Base-by-base conservation (phyloP, 2,888 invertebrate genomes). In the Lottia gigantea region DNA sequence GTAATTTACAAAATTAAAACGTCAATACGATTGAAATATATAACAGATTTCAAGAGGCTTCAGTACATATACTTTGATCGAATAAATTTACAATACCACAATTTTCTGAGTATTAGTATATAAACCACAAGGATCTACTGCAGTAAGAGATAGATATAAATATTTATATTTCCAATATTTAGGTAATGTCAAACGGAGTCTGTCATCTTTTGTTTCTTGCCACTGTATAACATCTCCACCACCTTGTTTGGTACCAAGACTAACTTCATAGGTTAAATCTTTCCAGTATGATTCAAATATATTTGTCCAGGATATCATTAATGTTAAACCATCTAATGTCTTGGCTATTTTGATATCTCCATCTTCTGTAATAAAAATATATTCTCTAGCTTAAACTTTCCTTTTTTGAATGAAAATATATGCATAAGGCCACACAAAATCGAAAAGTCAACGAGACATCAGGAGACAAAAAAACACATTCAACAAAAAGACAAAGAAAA, bases 81-180 rank as follows among this genome's bases (percentile, higher is more conserved):
- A 31, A 4, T 31, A 40, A 8, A 19, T 55, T n/a, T 55, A 55
- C 23, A 55, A 23, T 19, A 55, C 23, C 8, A 55, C n/a, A 19
- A 19, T 55, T 19, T 55, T n/a, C 23, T 8, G n/a, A 11, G 12
- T n/a, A 55, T n/a, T n/a, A 11, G 55, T 55, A 12, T 11, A 55
- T 55, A 55, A 55, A 19, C 55, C 55, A 55, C 55, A 55, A 19
- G 55, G 55, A 55, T 55, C 55, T 55, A 55, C n/a, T 1, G 55
- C 55, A 55, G 55, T 55, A 19, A 55, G n/a, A 19, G 55, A 19
- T 19, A 55, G 55, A 55, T 55, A 55, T 55, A 55, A 19, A 11
- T 55, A 8, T 55, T 12, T 23, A 19, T n/a, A 55, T 55, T 55
- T 55, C n/a, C 19, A 23, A 11, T 23, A 7, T n/a, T 23, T 55